Evolutionary conservation across 2,888 invertebrate genomes (phyloP).

Genomic region (Scaptomyza parva): DNA sequence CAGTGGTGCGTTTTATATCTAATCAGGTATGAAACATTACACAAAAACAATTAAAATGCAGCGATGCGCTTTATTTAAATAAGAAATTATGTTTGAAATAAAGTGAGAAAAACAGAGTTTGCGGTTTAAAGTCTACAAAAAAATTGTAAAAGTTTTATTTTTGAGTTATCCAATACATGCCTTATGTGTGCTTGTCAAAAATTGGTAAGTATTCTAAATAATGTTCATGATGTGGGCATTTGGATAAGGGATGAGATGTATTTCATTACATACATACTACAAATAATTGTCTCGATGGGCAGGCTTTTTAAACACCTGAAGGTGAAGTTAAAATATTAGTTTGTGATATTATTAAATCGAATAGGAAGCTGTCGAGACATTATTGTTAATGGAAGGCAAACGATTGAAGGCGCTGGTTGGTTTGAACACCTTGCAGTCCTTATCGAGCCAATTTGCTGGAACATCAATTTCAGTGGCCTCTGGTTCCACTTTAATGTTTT

Average conservation of each 20-base stretch:
- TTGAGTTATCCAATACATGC: constrained; percentile 18
- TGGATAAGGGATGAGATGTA: constrained; percentile 8
- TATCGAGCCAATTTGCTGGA: constrained; percentile 55
- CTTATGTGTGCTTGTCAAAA: constrained; percentile 1
- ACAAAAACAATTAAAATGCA: constrained; percentile 43
- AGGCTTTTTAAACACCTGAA: constrained; percentile 40
- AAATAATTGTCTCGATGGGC: constrained; percentile 1
- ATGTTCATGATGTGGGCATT: constrained; percentile 1
- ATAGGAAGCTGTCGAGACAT: constrained; percentile 71
- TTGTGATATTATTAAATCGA: no score
- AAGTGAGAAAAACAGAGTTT: constrained; percentile 52
- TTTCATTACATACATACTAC: not conserved
- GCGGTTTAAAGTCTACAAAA: constrained; percentile 59
- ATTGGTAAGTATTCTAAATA: constrained; percentile 10
- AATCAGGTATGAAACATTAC: constrained; percentile 67
- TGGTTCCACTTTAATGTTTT: constrained; percentile 24
- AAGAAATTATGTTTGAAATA: constrained; percentile 54
- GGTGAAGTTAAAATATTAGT: not conserved
- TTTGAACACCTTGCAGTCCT: constrained; percentile 57
- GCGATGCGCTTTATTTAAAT: constrained; percentile 25
- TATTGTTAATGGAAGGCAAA: constrained; percentile 86
- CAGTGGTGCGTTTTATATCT: constrained; percentile 77
- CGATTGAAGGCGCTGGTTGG: constrained; percentile 43
- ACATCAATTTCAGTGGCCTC: constrained; percentile 52
- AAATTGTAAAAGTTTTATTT: constrained; percentile 42